Base-by-base conservation (phyloP, 2,888 invertebrate species). In the Parasteatoda lunata region DNA sequence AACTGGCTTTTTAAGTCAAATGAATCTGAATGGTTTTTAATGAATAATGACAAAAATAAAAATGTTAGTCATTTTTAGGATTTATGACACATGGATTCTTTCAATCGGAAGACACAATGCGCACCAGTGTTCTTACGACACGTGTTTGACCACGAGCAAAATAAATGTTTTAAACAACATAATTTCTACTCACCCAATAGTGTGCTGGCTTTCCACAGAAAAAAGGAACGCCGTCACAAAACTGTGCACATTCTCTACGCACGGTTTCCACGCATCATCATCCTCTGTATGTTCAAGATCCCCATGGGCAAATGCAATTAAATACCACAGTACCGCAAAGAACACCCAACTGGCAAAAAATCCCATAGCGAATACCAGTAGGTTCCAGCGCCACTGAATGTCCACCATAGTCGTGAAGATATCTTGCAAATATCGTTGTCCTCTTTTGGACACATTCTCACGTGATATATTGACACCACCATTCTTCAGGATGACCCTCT, bases 401-500 rank as follows among this genome's bases (percentile, higher is more conserved):
- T 98, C 97, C 90, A 98, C 97, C 90, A 98, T 93, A 69, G 98
- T 97, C 82, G 97, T 97, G 93, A 97, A 98, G 91, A 98, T 96
- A 91, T 98, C 98, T 91, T 81, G 73, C 30, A 98, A 94, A 94
- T 97, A 98, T 92, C 97, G 95, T 91, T 97, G 95, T 91, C 97
- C 94, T 92, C 97, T 94, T 93, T 98, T 98, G 89, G 97, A 96
- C 91, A 99, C 97, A 88, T 97, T 97, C 85, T 96, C 97, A 93
- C 97, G 97, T 90, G 97, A 96, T 90, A 99, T 97, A 93, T 99
- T 99, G 93, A 98, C 97, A 92, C 98, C 98, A 89, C 98, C 98
- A 93, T 98, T 98, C 92, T 99, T 99, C 93, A 97, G 97, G 90
- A 98, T 97, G 89, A 98, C 96, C 91, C 98, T 94, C 93, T 97